Percentiles rank a stretch among this genome's conserved stretches.
Conservation (phyloP, 2,888 invertebrate genomes). For the Cryptus viduatorius region DNA sequence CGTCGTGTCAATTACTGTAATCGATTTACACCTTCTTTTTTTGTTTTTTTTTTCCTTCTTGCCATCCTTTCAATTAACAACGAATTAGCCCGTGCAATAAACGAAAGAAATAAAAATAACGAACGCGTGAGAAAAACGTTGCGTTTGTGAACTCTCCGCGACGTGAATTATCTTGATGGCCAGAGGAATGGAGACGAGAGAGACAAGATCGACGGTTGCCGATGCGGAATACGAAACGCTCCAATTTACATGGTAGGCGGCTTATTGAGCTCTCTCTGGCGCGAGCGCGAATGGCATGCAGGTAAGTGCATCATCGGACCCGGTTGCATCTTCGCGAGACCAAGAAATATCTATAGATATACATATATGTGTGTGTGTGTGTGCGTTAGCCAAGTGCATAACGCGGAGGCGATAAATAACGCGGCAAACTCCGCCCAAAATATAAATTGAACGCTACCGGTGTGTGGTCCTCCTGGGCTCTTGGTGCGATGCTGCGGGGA, state of each 20-base stretch:
- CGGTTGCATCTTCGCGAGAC: slow-evolving; percentile 42
- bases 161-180: slow-evolving; percentile 31
- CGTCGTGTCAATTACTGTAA: slow-evolving; percentile 11
- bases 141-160: slow-evolving; percentile 4
- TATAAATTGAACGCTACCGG: slow-evolving; percentile 83
- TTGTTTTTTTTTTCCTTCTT: too few species aligned
- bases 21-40: not conserved
- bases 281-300: slow-evolving; percentile 60
- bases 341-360: not conserved
- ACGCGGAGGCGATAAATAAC: slow-evolving; percentile 78
- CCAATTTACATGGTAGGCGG: slow-evolving; percentile 78
- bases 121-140: slow-evolving; percentile 34
- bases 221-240: slow-evolving; percentile 57
- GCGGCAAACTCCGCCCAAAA: slow-evolving; percentile 80
- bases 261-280: slow-evolving; percentile 59
- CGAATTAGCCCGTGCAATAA: slow-evolving; percentile 7
- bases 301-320: slow-evolving; percentile 52
- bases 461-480: slow-evolving; percentile 77
- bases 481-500: slow-evolving; percentile 46
- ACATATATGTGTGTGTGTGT: too few species aligned
- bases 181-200: slow-evolving; percentile 26
- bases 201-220: slow-evolving; percentile 35
- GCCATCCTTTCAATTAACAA: slow-evolving; percentile 12
- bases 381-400: slow-evolving; percentile 24
- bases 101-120: slow-evolving; percentile 4